These are phyloP conservation scores for Streblospio benedicti DNA, from an alignment of 1,140 invertebrate genomes.

Conservation along the genomic window DNA sequence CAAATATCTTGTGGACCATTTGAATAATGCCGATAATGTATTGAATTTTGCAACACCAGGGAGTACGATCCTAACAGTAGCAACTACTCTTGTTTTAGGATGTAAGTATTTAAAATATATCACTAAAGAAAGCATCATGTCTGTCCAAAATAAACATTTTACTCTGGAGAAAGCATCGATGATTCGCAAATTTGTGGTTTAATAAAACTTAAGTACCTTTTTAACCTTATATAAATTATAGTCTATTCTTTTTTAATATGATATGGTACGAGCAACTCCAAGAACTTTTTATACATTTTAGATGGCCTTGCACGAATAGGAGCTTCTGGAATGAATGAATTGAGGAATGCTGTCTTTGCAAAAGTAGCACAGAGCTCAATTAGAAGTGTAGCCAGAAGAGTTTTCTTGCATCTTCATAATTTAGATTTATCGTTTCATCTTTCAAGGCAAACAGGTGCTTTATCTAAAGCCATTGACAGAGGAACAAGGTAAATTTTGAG, in stretches of 20 bases:
- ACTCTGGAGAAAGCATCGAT: too few relatives aligned
- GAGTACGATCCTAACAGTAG: slow-evolving; percentile 48
- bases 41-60: slow-evolving; percentile 41
- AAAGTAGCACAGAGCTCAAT: slow-evolving; percentile 97
- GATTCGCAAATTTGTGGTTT: too few relatives aligned
- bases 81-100: slow-evolving; percentile 73
- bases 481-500: slow-evolving; percentile 46
- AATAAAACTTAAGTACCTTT: too few relatives aligned
- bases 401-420: slow-evolving; percentile 94
- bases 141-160: neutral
- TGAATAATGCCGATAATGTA: slow-evolving; percentile 58
- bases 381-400: slow-evolving; percentile 82
- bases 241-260: too few relatives aligned
- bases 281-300: too few relatives aligned
- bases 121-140: too few relatives aligned
- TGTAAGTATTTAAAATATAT: too few relatives aligned
- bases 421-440: slow-evolving; percentile 93
- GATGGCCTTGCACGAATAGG: slow-evolving; percentile 87
- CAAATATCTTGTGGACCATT: slow-evolving; percentile 82
- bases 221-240: too few relatives aligned
- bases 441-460: slow-evolving; percentile 80
- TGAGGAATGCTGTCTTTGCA: slow-evolving; percentile 95
- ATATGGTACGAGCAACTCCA: too few relatives aligned
- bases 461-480: slow-evolving; percentile 63
- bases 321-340: slow-evolving; percentile 86